Conservation (phyloP, 2,888 invertebrate species). For the Pseudeuparius sepicola region DNA sequence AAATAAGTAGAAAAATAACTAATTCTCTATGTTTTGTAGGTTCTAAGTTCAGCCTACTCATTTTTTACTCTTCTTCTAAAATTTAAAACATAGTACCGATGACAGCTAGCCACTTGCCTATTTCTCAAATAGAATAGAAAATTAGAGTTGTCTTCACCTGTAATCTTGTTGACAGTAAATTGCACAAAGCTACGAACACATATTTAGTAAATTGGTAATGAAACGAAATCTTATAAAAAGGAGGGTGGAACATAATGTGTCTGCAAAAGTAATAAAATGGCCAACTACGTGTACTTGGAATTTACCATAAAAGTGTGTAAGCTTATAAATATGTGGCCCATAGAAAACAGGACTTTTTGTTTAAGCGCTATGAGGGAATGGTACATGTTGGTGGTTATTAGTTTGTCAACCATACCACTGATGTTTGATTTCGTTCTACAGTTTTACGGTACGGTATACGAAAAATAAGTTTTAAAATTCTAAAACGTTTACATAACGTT, state of each 20-base stretch:
- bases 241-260: too few relatives aligned
- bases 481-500: too few relatives aligned
- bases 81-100: constrained; percentile 19
- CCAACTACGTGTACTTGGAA: too few relatives aligned
- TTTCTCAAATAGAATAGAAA: too few relatives aligned
- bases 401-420: constrained; percentile 11
- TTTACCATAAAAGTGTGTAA: constrained; percentile 17
- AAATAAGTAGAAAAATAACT: too few relatives aligned
- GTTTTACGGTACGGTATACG: constrained; percentile 13
- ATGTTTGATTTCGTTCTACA: constrained; percentile 13
- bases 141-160: too few relatives aligned
- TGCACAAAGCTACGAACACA: too few relatives aligned
- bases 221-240: too few relatives aligned
- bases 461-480: constrained; percentile 5
- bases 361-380: constrained; percentile 14
- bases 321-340: constrained; percentile 18
- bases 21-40: constrained; percentile 20
- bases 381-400: constrained; percentile 14
- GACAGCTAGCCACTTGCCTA: too few relatives aligned
- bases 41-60: constrained; percentile 24
- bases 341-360: constrained; percentile 4
- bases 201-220: too few relatives aligned
- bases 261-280: too few relatives aligned
- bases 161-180: too few relatives aligned
- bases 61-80: constrained; percentile 24